Base-by-base conservation (phyloP, 2,797 vertebrate genomes). In the Emys orbicularis region DNA sequence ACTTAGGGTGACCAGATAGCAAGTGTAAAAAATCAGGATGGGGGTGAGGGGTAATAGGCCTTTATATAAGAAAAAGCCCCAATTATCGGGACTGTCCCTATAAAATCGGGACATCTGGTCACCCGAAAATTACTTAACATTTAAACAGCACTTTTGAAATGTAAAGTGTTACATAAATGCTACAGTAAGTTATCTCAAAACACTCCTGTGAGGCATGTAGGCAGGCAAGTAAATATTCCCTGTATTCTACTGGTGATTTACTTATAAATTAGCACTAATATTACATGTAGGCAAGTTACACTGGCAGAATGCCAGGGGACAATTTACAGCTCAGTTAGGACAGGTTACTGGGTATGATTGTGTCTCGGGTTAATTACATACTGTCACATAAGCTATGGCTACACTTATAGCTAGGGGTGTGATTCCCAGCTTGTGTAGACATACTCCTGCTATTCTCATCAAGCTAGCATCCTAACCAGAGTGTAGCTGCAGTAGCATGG, bases 141-240 rank as follows among this genome's bases (percentile, higher is more conserved):
- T 92, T 53, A 50, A 50, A 50, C 50, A 50, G 50, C 50, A 50
- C 50, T 50, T 50, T 50, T 15, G 50, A 50, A 50, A 50, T 50
- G 50, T 50, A 50, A 50, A 50, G 50, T 50, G 50, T 50, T 50
- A 50, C 50, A 50, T 50, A 50, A 50, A 50, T 15, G 13, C 50
- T 50, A 50, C 15, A 50, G 50, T 50, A 50, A 50, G 50, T 50
- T 50, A 50, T 50, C 57, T 59, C 57, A 59, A 31, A 59, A 59
- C 86, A 89, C 86, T 85, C 0, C 0, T 79, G 79, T 88, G 88
- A 92, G 91, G 77, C 37, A 11, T 0, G 8, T 50, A 81, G 90
- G 23, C 25, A 27, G 54, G 27, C 29, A 59, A 59, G 93, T 94
- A 97, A 96, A 94, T 77, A 93, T 79, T 86, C 95, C 84, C 76